phyloP scores from a whole-genome alignment of 2,797 vertebrate species.

The Hyperoplus immaculatus region DNA sequence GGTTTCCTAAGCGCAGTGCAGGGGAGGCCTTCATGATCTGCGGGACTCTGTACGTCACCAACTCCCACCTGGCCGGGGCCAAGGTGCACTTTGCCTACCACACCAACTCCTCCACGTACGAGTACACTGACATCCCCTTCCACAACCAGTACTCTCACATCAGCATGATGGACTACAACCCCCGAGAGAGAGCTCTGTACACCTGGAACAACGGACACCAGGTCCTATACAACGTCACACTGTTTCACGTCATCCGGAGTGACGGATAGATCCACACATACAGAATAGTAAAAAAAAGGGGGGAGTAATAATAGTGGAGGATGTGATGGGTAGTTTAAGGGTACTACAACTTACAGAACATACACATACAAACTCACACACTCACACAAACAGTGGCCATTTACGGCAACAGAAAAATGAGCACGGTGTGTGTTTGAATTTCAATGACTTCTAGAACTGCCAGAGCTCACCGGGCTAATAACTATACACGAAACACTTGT shows the following conservation, averaged over 20 bases:
- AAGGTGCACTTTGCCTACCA: constrained; percentile 97
- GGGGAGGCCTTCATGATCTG: constrained; percentile 98
- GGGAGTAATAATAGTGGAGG: not conserved
- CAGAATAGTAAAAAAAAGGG: not conserved
- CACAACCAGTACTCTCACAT: constrained; percentile 99
- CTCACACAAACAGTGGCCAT: constrained; percentile 26
- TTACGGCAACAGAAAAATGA: constrained; percentile 38
- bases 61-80: constrained; percentile 96
- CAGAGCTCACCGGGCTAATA: constrained; percentile 52
- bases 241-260: constrained; percentile 93
- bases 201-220: constrained; percentile 99
- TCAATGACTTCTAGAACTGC: constrained; percentile 49
- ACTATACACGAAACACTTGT: constrained; percentile 58
- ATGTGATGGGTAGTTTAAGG: constrained; percentile 6
- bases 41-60: constrained; percentile 95
- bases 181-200: constrained; percentile 93
- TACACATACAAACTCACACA: constrained; percentile 22
- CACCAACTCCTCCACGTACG: constrained; percentile 94
- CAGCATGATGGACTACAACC: constrained; percentile 99
- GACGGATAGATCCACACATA: constrained; percentile 60
- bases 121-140: constrained; percentile 97
- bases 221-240: constrained; percentile 96
- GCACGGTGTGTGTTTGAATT: constrained; percentile 49
- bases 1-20: constrained; percentile 96
- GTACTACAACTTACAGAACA: constrained; percentile 17